Evolutionary conservation across 2,888 invertebrate species (phyloP).

Genomic region (Dryomyza anilis): DNA sequence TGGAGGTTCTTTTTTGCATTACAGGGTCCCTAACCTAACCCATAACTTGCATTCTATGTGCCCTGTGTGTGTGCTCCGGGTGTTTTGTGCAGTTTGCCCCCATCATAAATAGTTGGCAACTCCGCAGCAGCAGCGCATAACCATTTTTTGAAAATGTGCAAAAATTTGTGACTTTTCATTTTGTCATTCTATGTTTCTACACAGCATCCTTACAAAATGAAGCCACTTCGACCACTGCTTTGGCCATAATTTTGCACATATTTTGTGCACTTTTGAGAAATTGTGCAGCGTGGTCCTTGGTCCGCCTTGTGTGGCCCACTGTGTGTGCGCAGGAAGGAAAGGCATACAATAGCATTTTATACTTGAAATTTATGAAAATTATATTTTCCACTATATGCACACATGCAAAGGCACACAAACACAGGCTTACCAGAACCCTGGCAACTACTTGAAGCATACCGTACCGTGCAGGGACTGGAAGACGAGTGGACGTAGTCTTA

Average conservation of each 20-base stretch:
- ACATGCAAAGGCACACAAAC: slow-evolving; percentile 17
- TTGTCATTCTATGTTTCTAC: slow-evolving; percentile 23
- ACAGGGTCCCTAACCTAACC: no score
- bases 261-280: neutral
- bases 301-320: slow-evolving; percentile 28
- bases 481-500: neutral
- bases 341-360: neutral
- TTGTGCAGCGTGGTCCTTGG: neutral
- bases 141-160: neutral
- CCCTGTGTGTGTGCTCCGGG: no score
- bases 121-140: no score
- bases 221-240: neutral
- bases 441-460: neutral
- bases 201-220: no score
- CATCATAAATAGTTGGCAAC: no score
- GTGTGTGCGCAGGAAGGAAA: slow-evolving; percentile 6
- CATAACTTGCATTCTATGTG: no score
- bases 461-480: neutral
- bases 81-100: no score
- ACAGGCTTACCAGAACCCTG: neutral
- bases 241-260: neutral
- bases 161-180: slow-evolving; percentile 23
- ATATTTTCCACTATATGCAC: slow-evolving; percentile 50
- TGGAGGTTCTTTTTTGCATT: no score
- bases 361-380: slow-evolving; percentile 54